Base-by-base conservation (phyloP, 2,888 invertebrate genomes). In the Dicyrtomina minuta region DNA sequence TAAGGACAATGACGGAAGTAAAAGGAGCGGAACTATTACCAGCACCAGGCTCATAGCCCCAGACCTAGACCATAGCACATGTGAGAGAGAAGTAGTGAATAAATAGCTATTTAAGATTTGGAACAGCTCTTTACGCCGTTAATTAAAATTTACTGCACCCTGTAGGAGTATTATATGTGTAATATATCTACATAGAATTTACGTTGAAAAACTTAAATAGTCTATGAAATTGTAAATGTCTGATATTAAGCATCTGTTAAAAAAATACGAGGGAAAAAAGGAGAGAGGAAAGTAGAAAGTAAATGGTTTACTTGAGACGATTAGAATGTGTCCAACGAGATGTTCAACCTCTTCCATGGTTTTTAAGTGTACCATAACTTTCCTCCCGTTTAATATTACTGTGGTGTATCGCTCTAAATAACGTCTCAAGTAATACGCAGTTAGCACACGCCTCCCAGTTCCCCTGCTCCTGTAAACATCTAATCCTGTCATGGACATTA, bases 401-500 rank as follows among this genome's bases (percentile, higher is more conserved):
- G 15, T 60, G 59, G 20, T 43, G 41, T 33, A 33, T 12, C n/a
- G 49, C 49, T 61, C 26, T 61, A 61, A 61, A 61, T 61, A 61
- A 61, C 61, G 61, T 46, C 33, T 10, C n/a, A 13, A 61, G 61
- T 61, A 61, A 46, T 61, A 61, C 61, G 61, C 46, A n/a, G n/a
- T 61, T 49, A 46, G 6, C 49, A 24, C 24, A 20, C 49, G 33
- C 46, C 60, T 60, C 22, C 46, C 22, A n/a, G n/a, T 46, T 61
- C 24, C 27, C 27, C 46, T 61, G 49, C 24, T n/a, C 27, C 46
- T 61, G 49, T 61, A 49, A 49, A 61, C 61, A 61, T 61, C 26
- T 61, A 61, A 61, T 61, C 49, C 61, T 61, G 46, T 61, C 61
- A 61, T 26, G 49, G 26, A 61, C 61, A 61, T 61, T 61, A 61